Evolutionary conservation across 2,113 vertebrate species (phyloP).

Genomic region (Pseudopipra pipra): DNA sequence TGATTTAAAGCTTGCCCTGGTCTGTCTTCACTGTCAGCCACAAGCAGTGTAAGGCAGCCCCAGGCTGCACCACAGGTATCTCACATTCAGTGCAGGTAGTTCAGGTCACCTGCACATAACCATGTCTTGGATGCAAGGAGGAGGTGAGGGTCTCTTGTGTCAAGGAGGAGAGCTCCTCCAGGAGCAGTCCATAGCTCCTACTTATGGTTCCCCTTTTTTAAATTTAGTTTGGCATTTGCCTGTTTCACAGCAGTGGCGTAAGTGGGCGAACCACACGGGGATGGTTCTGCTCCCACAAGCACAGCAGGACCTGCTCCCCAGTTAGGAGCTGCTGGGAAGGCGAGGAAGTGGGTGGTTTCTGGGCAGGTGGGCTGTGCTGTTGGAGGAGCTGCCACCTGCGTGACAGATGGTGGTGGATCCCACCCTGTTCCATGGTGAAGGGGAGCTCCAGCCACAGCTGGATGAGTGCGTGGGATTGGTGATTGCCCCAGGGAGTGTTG

Average conservation of each 20-base stretch:
- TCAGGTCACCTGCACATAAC: not conserved
- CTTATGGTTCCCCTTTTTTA: not conserved
- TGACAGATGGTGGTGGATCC: not conserved
- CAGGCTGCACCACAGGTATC: rapidly evolving
- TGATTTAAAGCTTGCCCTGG: not conserved
- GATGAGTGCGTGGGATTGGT: rapidly evolving
- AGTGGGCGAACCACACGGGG: not conserved
- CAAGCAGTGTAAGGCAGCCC: not conserved
- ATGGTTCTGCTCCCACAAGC: not conserved
- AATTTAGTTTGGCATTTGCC: not conserved
- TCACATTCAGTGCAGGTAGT: not conserved
- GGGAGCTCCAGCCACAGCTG: not conserved
- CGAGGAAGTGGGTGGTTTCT: not conserved
- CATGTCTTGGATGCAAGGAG: not conserved
- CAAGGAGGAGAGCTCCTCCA: not conserved
- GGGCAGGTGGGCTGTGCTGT: not conserved
- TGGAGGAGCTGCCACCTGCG: not conserved
- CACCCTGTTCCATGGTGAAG: not conserved
- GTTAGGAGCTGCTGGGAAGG: not conserved
- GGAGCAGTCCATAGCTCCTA: not conserved
- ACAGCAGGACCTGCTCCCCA: not conserved
- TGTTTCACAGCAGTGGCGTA: not conserved
- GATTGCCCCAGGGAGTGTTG: rapidly evolving
- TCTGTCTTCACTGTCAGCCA: not conserved
- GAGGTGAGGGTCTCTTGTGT: not conserved